Base-by-base conservation (phyloP, 2,888 invertebrate species). In the Agrochola litura region DNA sequence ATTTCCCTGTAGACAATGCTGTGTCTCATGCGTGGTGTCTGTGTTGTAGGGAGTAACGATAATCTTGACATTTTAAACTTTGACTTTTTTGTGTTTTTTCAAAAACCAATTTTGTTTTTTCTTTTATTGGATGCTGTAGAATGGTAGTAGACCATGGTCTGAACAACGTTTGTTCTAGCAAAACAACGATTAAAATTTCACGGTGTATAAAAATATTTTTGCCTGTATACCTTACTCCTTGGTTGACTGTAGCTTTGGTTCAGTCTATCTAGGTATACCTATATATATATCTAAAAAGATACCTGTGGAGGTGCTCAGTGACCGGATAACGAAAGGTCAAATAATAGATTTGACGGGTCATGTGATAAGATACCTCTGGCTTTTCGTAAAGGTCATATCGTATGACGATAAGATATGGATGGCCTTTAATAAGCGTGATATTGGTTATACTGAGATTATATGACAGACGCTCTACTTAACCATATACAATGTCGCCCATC, bases 301-400 rank as follows among this genome's bases (percentile, higher is more conserved):
- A 54, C 46, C 56, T 41, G n/a, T 58, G 22, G 14, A 37, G 30
- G 37, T 73, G 83, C 41, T 49, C 63, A 64, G 79, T 79, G 70
- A 82, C 79, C 83, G 70, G 8, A 19, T 60, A 69, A 49, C 63
- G 82, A 63, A 71, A 70, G 77, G 66, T 76, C 74, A 70, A 66
- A 76, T 71, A 81, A 77, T 80, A 56, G 54, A 66, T 85, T 80
- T 74, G 63, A 71, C 61, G 67, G 77, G 71, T 76, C 72, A 76
- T 37, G 63, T 65, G 63, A 67, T 67, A 64, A 74, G 77, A 63
- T 60, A 72, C 54, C 68, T 52, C 56, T 73, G 25, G 46, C 25
- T 60, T 77, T 72, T 43, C 41, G 25, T n/a, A 82, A 81, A 81
- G 77, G 82, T 81, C 22, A 19, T 56, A 25, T 63, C 74, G n/a